Evolutionary conservation across 2,113 vertebrate genomes (phyloP).

Genomic region (Stegostoma tigrinum): DNA sequence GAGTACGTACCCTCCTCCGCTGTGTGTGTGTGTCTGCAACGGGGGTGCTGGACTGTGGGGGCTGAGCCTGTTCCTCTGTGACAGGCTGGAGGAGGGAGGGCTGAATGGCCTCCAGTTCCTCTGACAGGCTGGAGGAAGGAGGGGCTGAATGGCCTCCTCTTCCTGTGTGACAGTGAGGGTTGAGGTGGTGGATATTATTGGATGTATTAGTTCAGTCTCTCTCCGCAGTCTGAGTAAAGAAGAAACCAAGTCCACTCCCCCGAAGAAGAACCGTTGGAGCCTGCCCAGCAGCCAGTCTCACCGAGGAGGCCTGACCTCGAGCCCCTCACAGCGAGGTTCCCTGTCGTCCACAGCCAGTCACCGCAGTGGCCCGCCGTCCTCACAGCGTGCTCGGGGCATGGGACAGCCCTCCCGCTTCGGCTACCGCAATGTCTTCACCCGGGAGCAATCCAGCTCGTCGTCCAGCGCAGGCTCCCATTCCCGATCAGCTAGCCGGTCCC

Average conservation of each 20-base stretch:
- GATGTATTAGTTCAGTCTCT: background rate
- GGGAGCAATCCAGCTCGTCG: constrained; percentile 77
- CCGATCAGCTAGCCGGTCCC: constrained; percentile 66
- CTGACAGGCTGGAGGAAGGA: too few species aligned
- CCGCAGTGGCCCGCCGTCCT: background rate
- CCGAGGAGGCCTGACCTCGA: constrained; percentile 47
- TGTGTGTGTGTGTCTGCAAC: too few species aligned
- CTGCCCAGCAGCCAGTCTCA: constrained; percentile 46
- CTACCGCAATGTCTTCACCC: constrained; percentile 78
- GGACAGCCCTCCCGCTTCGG: constrained; percentile 42
- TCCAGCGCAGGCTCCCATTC: constrained; percentile 75
- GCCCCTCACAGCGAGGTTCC: constrained; percentile 46
- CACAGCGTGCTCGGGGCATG: constrained; percentile 56
- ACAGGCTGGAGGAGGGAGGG: too few species aligned
- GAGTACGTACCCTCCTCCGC: constrained; percentile 47
- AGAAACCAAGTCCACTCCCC: constrained; percentile 46
- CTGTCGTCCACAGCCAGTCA: constrained; percentile 36
- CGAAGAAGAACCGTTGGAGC: constrained; percentile 74
- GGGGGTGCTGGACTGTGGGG: too few species aligned
- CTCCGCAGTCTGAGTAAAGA: constrained; percentile 50
- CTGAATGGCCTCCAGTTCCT: too few species aligned
- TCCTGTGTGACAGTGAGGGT: too few species aligned
- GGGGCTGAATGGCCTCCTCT: too few species aligned
- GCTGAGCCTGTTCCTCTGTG: background rate
- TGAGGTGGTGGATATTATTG: too few species aligned